Evolutionary conservation across 2,113 vertebrate species (phyloP), one percentile per base, ranked within the genome.

Genomic region (Struthio camelus): DNA sequence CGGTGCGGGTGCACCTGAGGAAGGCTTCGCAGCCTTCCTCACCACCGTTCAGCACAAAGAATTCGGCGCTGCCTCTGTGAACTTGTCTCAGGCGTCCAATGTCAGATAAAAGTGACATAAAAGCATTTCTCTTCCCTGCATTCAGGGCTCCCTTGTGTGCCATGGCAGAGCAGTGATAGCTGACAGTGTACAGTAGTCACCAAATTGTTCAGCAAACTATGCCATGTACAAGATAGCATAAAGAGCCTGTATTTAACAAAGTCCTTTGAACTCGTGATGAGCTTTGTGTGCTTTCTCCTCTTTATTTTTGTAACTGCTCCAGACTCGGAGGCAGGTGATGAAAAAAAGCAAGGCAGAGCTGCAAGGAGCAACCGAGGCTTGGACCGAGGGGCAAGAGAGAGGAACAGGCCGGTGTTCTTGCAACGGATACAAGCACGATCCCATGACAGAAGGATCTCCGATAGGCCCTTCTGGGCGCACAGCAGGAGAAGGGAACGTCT

Each of bases 181-280:
- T 90, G 95, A 94, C 82, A 91, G 59, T 54, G 50, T 9, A 9
- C 92, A 71, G 94, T 56, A 3, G 92, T 30, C 91, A 53, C 95
- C 87, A 75, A 89, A 96, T 93, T 76, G 95, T 16, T 96, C 86
- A 56, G 95, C 32, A 36, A 76, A 34, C 94, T 86, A 95, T 96
- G 97, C 91, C 96, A 94, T 30, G 92, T 85, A 65, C 67, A 53
- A 96, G 95, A 97, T 96, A 95, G 94, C 93, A 46, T 53, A 28
- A 28, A 91, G 85, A 62, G 96, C 86, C 89, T 36, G 81, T 77
- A 36, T 56, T 19, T n/a, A 46, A 61, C 95, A 80, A 75, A 75
- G 89, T 58, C 88, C 96, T 97, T 92, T 93, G 94, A 97, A 92
- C 91, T 61, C 72, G 9, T 62, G 82, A 96, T 40, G 87, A 93